Evolutionary conservation across 2,888 invertebrate genomes (phyloP).

Genomic region (Pinctada fucata): DNA sequence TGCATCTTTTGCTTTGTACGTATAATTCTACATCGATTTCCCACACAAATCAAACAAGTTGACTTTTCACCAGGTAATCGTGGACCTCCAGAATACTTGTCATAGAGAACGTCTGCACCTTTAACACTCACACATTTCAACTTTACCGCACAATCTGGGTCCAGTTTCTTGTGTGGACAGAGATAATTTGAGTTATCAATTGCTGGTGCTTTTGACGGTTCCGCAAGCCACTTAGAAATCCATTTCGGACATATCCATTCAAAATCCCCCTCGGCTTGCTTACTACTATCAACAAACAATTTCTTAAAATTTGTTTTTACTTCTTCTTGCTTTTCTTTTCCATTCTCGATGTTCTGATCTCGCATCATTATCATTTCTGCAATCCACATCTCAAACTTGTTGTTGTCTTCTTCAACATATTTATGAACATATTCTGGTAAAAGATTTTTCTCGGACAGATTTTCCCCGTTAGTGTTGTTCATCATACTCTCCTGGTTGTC

Average conservation of each 20-base stretch:
- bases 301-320: conserved; percentile 60
- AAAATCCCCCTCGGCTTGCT: conserved; percentile 62
- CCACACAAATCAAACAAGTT: conserved; percentile 78
- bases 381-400: conserved; percentile 76
- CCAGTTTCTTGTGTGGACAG: conserved; percentile 73
- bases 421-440: conserved; percentile 49
- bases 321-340: conserved; percentile 67
- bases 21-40: conserved; percentile 78
- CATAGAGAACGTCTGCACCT: conserved; percentile 78
- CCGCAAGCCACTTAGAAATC: conserved; percentile 79
- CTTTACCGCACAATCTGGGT: conserved; percentile 45
- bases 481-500: background rate
- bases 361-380: conserved; percentile 60
- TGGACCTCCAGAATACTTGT: conserved; percentile 78
- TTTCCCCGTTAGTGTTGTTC: conserved; percentile 9
- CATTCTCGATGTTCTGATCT: conserved; percentile 63
- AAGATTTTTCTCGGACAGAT: conserved; percentile 8
- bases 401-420: conserved; percentile 75
- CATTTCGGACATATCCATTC: conserved; percentile 80
- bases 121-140: conserved; percentile 52
- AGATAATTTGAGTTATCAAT: conserved; percentile 78
- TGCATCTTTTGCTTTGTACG: conserved; percentile 78
- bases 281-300: conserved; percentile 29
- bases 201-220: conserved; percentile 72
- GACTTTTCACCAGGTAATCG: conserved; percentile 71